These are phyloP conservation scores for Gambusia holbrooki DNA, from an alignment of 2,113 vertebrate genomes.

Conservation along the genomic window DNA sequence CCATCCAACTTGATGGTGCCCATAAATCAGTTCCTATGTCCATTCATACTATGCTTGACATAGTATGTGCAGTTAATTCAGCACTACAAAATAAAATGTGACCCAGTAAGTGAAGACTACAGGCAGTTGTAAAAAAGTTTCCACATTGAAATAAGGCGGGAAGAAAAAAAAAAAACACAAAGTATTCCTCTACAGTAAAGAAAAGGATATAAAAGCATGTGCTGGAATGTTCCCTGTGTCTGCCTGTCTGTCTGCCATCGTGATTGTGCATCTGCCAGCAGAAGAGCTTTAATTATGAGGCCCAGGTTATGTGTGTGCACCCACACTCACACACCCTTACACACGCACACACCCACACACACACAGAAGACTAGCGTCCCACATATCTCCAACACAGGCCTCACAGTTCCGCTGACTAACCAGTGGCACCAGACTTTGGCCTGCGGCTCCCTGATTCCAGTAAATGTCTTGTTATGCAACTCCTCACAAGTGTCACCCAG, in stretches of 20 bases:
- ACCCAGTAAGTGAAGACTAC: conserved; percentile 23
- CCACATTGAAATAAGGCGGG: conserved; percentile 51
- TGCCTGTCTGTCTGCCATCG: conserved; percentile 63
- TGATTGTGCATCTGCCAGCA: conserved; percentile 73
- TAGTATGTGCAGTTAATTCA: conserved; percentile 52
- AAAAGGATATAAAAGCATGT: conserved; percentile 51
- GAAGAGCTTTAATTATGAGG: conserved; percentile 78
- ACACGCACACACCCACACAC: conserved; percentile 20
- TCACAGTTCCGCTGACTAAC: conserved; percentile 80
- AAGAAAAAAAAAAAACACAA: conserved; percentile 35
- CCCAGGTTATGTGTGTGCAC: conserved; percentile 62
- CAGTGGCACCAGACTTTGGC: conserved; percentile 82
- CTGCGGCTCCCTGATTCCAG: conserved; percentile 80
- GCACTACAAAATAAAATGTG: conserved; percentile 48
- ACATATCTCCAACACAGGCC: conserved; percentile 70
- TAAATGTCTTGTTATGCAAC: conserved; percentile 83
- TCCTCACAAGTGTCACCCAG: conserved; percentile 79
- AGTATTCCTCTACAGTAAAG: conserved; percentile 35
- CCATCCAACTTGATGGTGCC: background rate
- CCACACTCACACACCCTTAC: conserved; percentile 6
- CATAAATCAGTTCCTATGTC: background rate
- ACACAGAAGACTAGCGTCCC: conserved; percentile 50
- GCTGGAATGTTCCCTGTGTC: conserved; percentile 67
- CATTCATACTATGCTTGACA: conserved; percentile 1
- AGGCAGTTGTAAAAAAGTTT: conserved; percentile 18